Conservation (phyloP, 1,140 invertebrate genomes). For the Meloidogyne hapla region DNA sequence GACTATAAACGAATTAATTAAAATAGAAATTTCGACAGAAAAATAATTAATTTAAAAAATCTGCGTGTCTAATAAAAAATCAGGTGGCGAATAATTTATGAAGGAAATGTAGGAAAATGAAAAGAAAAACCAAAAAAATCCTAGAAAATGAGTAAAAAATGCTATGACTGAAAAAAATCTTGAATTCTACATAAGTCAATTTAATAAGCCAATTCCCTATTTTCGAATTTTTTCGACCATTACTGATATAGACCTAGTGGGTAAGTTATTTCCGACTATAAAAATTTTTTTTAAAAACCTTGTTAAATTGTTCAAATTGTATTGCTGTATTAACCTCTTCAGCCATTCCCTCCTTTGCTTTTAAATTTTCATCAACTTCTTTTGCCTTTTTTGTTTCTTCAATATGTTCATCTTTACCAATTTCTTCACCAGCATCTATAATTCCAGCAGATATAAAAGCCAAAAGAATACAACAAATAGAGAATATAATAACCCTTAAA, state of each 20-base stretch:
- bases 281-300: neutral
- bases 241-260: too few species aligned
- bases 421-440: constrained; percentile 12
- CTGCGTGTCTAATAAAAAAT: neutral
- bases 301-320: neutral
- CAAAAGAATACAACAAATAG: constrained; percentile 64
- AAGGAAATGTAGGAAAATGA: too few species aligned
- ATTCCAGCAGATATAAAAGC: constrained; percentile 65
- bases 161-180: too few species aligned
- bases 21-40: neutral
- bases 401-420: neutral
- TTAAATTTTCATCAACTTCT: neutral
- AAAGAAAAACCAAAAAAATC: too few species aligned
- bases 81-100: too few species aligned
- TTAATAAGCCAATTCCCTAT: too few species aligned
- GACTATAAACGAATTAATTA: constrained; percentile 37
- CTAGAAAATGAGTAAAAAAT: too few species aligned
- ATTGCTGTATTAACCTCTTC: constrained; percentile 22
- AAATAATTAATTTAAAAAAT: neutral
- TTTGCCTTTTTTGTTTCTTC: neutral
- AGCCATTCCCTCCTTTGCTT: constrained; percentile 4
- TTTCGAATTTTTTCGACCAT: too few species aligned
- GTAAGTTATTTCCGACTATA: too few species aligned
- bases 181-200: too few species aligned
- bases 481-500: constrained; percentile 66